Evolutionary conservation across 1,140 invertebrate genomes (phyloP), one percentile per base, ranked within the genome.

Genomic region (Aculops lycopersici): DNA sequence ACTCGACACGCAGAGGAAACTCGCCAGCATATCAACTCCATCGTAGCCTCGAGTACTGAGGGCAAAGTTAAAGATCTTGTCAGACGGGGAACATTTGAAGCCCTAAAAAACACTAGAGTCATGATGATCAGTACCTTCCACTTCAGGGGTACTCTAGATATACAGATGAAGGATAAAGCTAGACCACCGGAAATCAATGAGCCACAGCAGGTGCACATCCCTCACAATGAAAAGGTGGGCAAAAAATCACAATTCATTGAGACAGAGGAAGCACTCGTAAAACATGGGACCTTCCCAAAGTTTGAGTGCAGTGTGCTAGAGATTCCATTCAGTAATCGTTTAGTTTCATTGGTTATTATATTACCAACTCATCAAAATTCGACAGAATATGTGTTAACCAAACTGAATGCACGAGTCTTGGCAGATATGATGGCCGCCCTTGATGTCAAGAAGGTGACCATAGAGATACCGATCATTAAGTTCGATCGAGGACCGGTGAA

Each of bases 51-150:
- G 14, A 47, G 53, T 45, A 59, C 56, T 15, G 43, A 51, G n/a
- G 46, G 48, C 13, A 57, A 52, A 45, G 56, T 60, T 13, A 50
- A 52, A 24, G 47, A 57, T 37, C 47, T 60, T 17, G 35, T 58
- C 4, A 35, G 46, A 15, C 44, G 47, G 8, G 24, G 36, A 21
- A 31, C 41, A n/a, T 41, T 38, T 15, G 40, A 43, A 36, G n/a
- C n/a, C n/a, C 44, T 37, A 15, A 45, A 49, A 35, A 47, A 35
- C 17, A 47, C 45, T 15, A 43, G 38, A 20, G 35, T 52, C 8
- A 19, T 52, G 3, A 5, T 52, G 3, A 31, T 52, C 0, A 50
- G 47, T 35, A 50, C 43, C 5, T 37, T 52, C 14, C 48, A 46
- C 17, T 48, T 52, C 24, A 36, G 46, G 37, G 50, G 48, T 20